Conservation (phyloP, 2,888 invertebrate species). For the Capitulum mitella region DNA sequence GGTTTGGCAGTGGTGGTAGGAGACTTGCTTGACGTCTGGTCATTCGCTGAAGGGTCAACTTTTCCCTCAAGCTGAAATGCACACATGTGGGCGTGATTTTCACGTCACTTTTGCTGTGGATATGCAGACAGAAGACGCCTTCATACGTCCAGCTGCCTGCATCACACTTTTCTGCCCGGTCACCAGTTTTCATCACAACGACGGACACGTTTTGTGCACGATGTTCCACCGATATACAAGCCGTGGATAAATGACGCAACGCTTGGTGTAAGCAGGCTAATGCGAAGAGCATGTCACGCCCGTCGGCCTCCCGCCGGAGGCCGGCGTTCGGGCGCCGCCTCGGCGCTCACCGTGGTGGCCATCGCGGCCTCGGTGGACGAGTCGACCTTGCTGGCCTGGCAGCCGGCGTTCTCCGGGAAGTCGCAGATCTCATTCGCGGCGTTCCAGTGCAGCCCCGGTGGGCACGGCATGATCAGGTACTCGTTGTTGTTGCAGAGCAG, state of each 20-base stretch:
- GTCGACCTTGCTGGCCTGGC: neutral
- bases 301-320: no score
- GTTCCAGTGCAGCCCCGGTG: constrained; percentile 68
- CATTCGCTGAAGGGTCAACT: neutral
- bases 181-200: no score
- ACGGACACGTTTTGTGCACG: no score
- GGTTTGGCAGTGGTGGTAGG: neutral
- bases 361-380: neutral
- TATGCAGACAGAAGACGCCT: no score
- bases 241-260: no score
- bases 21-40: neutral
- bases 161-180: no score
- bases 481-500: constrained; percentile 22
- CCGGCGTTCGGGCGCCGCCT: no score
- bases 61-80: neutral
- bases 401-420: neutral
- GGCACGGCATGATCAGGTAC: constrained; percentile 50
- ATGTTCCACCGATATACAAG: no score
- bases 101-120: no score
- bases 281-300: no score
- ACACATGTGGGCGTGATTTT: neutral
- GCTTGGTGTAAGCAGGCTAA: no score
- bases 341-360: neutral
- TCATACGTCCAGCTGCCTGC: no score
- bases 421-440: neutral